phyloP scores from a whole-genome alignment of 2,888 invertebrate species.

The Andrena flavipes region DNA sequence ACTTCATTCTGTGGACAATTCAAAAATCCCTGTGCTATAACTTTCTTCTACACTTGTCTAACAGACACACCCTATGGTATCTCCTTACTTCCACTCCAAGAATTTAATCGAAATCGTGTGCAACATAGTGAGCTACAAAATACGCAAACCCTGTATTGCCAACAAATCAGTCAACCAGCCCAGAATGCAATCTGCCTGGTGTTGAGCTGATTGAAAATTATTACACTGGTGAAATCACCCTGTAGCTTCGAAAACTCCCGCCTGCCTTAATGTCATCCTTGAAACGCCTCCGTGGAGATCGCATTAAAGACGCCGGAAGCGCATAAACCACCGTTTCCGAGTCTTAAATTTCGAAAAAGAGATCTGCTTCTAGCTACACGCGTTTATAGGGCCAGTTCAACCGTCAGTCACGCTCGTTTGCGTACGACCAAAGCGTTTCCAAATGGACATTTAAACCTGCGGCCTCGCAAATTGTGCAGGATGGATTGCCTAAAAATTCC shows the following conservation, averaged over 20 bases:
- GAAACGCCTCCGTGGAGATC: background rate
- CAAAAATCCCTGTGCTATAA: background rate
- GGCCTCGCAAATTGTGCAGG: constrained; percentile 4
- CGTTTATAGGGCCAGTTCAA: background rate
- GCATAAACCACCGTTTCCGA: constrained; percentile 26
- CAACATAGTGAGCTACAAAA: background rate
- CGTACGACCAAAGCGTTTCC: background rate
- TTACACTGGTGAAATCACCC: background rate
- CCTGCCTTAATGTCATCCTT: background rate
- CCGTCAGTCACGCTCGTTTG: background rate
- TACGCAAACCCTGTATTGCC: constrained; percentile 7
- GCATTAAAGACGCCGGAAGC: constrained; percentile 34
- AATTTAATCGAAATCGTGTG: background rate
- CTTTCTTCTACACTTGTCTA: background rate
- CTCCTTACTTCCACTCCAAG: background rate
- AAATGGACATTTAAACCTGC: constrained; percentile 2
- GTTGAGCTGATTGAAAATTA: constrained; percentile 28
- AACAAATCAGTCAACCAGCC: constrained; percentile 5
- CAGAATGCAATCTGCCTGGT: background rate
- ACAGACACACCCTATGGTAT: background rate
- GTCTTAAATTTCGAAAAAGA: constrained; percentile 33
- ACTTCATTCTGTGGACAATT: too few species aligned
- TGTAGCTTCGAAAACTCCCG: background rate
- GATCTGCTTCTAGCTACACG: constrained; percentile 8
- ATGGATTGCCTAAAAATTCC: background rate